phyloP scores from a whole-genome alignment of 1,140 invertebrate species.

The Anadara kagoshimensis region DNA sequence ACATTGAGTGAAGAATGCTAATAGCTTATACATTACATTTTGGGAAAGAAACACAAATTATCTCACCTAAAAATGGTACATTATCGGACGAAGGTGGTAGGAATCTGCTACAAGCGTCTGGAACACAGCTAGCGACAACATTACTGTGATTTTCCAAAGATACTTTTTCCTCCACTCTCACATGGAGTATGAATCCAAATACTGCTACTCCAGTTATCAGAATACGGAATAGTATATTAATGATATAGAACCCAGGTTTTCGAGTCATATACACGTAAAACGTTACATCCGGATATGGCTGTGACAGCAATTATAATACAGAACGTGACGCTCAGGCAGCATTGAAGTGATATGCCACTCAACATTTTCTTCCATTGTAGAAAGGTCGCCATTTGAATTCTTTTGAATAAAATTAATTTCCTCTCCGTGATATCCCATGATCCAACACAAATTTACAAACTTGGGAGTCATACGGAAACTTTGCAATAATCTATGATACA shows the following conservation, averaged over 20 bases:
- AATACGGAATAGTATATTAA: conserved; percentile 72
- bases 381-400: conserved; percentile 16
- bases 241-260: conserved; percentile 70
- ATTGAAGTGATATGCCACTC: conserved; percentile 99
- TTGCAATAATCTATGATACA: no score
- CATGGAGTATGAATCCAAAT: conserved; percentile 73
- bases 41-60: no score
- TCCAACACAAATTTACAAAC: no score
- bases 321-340: conserved; percentile 75
- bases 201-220: no score
- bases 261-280: conserved; percentile 94
- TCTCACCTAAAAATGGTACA: no score
- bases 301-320: conserved; percentile 95
- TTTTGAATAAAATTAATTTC: no score
- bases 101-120: conserved; percentile 77
- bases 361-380: conserved; percentile 80
- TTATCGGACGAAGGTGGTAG: no score
- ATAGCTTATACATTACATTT: no score
- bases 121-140: conserved; percentile 77
- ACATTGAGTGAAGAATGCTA: no score
- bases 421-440: no score
- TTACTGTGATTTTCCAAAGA: conserved; percentile 74
- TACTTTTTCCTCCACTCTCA: conserved; percentile 75
- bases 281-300: no score
- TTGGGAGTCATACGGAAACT: no score